A percentile compares a stretch with the other conserved stretches of the same genome.
Evolutionary conservation across 1,140 invertebrate genomes (phyloP).

Genomic region (Brachystomella parvula): DNA sequence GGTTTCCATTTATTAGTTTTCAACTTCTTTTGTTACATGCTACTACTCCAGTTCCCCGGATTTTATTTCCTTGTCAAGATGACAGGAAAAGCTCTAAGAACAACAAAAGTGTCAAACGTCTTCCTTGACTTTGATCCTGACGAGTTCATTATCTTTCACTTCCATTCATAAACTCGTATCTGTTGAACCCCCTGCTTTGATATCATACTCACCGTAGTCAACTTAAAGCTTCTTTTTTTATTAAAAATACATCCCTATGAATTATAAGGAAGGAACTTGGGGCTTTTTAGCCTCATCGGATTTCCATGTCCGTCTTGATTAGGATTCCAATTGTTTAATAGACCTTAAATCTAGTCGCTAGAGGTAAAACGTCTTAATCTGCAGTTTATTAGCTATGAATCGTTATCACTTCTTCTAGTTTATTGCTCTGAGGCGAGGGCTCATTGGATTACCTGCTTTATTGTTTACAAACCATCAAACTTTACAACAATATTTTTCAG

Average conservation of each 20-base stretch:
- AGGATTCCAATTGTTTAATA: background rate
- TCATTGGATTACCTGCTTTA: too few relatives aligned
- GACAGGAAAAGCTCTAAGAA: background rate
- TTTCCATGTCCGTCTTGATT: background rate
- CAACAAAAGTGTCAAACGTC: background rate
- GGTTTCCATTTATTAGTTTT: background rate
- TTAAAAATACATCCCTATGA: background rate
- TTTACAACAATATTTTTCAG: too few relatives aligned
- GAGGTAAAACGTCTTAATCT: too few relatives aligned
- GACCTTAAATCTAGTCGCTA: background rate
- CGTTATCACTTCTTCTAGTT: too few relatives aligned
- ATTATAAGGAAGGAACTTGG: background rate
- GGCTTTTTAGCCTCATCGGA: background rate
- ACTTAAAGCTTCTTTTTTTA: background rate
- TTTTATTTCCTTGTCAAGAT: background rate
- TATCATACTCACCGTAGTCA: background rate
- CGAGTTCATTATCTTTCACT: slow-evolving; percentile 2
- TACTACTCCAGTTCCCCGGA: background rate
- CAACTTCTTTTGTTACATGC: background rate
- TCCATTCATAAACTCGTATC: background rate
- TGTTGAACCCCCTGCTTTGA: background rate
- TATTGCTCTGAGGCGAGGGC: too few relatives aligned
- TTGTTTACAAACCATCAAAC: too few relatives aligned
- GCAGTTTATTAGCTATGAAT: too few relatives aligned
- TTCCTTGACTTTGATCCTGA: slow-evolving; percentile 4